These are phyloP conservation scores for Eulemur rufifrons DNA, from an alignment of 2,113 vertebrate genomes.

Conservation along the genomic window DNA sequence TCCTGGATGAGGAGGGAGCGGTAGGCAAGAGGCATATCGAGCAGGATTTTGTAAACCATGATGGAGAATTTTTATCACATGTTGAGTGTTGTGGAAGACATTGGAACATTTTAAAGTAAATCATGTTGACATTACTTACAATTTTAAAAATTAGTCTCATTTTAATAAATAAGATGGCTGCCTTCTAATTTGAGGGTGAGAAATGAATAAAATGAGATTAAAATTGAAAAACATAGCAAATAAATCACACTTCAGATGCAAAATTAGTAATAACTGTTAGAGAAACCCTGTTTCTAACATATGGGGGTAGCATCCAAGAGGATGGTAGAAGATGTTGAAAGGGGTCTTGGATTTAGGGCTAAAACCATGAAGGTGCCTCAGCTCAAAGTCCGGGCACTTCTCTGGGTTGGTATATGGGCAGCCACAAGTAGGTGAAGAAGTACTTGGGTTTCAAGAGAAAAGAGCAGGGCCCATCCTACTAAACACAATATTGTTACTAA, in stretches of 20 bases:
- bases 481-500: background rate
- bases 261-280: background rate
- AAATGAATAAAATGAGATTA: background rate
- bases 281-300: background rate
- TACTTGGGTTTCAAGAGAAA: background rate
- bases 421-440: background rate
- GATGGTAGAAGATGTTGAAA: background rate
- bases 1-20: too few relatives aligned
- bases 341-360: background rate
- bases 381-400: background rate
- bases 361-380: background rate
- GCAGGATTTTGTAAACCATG: background rate
- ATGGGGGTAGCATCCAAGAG: rapidly evolving
- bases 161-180: background rate
- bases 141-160: background rate
- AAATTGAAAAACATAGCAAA: background rate
- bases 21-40: background rate
- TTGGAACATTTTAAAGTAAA: conserved; percentile 4
- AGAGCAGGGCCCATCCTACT: background rate
- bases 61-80: background rate
- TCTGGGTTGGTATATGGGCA: background rate
- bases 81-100: background rate
- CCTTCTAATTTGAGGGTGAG: background rate
- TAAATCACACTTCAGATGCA: background rate
- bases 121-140: background rate